Percentiles rank a stretch among this genome's conserved stretches.
These are phyloP conservation scores for Tachina grossa DNA, from an alignment of 2,888 invertebrate genomes.

Conservation along the genomic window DNA sequence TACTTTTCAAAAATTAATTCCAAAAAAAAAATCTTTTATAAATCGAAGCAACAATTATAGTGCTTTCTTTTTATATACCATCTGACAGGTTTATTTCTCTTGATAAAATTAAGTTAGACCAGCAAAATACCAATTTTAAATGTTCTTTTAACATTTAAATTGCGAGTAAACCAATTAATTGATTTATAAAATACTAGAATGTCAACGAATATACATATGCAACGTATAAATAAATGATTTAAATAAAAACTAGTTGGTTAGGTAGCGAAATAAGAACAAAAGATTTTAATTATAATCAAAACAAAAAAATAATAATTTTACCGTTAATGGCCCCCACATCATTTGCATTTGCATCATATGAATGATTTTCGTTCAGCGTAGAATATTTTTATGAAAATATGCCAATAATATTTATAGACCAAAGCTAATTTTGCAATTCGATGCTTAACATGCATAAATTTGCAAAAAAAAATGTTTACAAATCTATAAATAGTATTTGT, in stretches of 20 bases:
- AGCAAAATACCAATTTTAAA: not conserved
- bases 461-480: not conserved
- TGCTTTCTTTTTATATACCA: not conserved
- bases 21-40: not conserved
- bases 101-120: slow-evolving; percentile 1
- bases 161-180: not conserved
- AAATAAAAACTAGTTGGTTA: not conserved
- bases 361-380: not conserved
- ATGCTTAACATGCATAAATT: not conserved
- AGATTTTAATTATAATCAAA: not conserved
- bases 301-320: not conserved
- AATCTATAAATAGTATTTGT: not conserved
- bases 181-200: not conserved
- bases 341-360: not conserved
- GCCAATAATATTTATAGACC: not conserved
- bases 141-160: slow-evolving; percentile 37
- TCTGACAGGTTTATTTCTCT: not conserved
- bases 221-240: not conserved
- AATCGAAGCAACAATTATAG: not conserved
- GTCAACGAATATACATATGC: not conserved
- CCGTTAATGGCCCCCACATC: not conserved
- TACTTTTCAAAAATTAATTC: not conserved
- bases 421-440: not conserved
- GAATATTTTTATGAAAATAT: not conserved
- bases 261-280: not conserved